phyloP scores from a whole-genome alignment of 1,140 invertebrate genomes.

The Microplitis demolitor region DNA sequence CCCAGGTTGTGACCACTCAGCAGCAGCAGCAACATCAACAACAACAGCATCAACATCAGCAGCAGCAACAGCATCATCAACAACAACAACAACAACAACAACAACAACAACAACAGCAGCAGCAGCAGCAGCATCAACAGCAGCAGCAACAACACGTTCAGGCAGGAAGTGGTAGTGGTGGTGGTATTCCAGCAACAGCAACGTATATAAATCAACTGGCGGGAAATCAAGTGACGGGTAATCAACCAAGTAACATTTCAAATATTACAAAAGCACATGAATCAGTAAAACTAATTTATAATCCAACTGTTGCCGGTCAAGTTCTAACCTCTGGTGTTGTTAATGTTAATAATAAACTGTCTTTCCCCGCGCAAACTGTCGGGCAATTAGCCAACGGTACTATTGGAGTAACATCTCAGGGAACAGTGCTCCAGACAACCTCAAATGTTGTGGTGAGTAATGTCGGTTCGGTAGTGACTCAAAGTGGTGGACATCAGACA shows the following conservation, averaged over 20 bases:
- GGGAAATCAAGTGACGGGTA: constrained; percentile 47
- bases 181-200: constrained; percentile 31
- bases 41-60: too few species aligned
- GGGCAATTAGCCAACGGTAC: constrained; percentile 55
- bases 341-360: constrained; percentile 53
- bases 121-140: constrained; percentile 37
- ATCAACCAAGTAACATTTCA: constrained; percentile 42
- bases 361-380: constrained; percentile 65
- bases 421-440: constrained; percentile 45
- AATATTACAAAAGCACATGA: constrained; percentile 40
- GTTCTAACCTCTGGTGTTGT: constrained; percentile 52
- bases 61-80: too few species aligned
- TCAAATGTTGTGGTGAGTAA: constrained; percentile 49
- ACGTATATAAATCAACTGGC: constrained; percentile 50
- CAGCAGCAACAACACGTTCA: constrained; percentile 40
- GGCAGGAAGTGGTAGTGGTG: constrained; percentile 14
- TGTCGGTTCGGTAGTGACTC: constrained; percentile 40
- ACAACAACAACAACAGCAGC: constrained; percentile 40
- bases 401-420: constrained; percentile 46
- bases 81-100: neutral
- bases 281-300: constrained; percentile 60
- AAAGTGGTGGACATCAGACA: constrained; percentile 40
- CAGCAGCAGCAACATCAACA: constrained; percentile 15
- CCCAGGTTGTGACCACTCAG: constrained; percentile 51
- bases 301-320: constrained; percentile 51